Evolutionary conservation across 35 echinoderm and acorn worm species (phyloP).

Genomic region (Apostichopus parvimensis): DNA sequence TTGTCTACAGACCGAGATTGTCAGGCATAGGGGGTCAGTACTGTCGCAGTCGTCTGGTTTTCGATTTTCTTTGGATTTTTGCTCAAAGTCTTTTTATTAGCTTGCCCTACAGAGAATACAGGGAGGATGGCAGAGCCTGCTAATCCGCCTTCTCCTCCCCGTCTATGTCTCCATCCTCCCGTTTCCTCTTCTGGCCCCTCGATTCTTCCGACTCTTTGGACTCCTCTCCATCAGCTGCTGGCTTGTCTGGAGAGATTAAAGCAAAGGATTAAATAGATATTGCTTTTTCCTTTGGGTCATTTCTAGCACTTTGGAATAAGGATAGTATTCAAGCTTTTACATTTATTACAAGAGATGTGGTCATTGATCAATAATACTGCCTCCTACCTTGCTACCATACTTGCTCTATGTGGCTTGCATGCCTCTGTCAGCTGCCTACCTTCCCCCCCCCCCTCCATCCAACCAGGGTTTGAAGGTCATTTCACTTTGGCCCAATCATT

Average conservation of each 20-base stretch:
- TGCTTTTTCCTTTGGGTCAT: not conserved
- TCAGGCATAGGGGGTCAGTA: conserved; percentile 14
- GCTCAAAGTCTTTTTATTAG: conserved; percentile 19
- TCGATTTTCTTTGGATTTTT: conserved; percentile 23
- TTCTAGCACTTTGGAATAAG: not conserved
- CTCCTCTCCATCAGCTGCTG: conserved; percentile 32
- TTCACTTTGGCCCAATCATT: too few species aligned
- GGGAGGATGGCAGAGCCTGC: not conserved
- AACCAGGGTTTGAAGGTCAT: too few species aligned
- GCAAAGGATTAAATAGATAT: not conserved
- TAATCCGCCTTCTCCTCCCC: conserved; percentile 60
- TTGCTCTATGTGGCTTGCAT: too few species aligned
- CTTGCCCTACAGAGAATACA: not conserved
- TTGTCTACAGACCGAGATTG: not conserved
- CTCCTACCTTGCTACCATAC: too few species aligned
- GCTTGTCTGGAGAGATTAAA: not conserved
- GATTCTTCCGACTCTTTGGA: conserved; percentile 31
- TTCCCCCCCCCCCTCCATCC: too few species aligned
- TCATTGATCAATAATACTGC: too few species aligned
- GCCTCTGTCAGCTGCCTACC: too few species aligned
- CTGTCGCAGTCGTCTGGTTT: not conserved
- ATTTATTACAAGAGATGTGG: too few species aligned
- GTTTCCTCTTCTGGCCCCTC: conserved; percentile 86
- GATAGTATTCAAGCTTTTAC: not conserved
- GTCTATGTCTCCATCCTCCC: conserved; percentile 65